Evolutionary conservation across 2,113 vertebrate species (phyloP).

Genomic region (Gadus macrocephalus): DNA sequence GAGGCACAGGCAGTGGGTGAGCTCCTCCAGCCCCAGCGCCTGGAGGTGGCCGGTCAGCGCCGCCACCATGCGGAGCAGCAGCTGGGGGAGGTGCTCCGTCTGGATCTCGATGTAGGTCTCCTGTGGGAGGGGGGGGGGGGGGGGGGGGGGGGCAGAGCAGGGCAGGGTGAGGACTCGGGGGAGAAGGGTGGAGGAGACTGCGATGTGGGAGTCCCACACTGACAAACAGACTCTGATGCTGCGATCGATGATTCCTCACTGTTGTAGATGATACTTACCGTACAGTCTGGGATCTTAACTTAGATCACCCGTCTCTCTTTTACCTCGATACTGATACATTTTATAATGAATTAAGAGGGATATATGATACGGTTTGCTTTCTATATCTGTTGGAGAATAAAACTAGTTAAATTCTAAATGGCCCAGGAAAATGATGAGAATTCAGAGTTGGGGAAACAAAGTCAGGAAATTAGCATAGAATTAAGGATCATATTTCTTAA

Average conservation of each 20-base stretch:
- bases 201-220: too few relatives aligned
- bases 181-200: background rate
- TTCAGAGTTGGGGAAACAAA: conserved; percentile 20
- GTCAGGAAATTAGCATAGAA: conserved; percentile 17
- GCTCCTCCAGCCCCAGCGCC: conserved; percentile 82
- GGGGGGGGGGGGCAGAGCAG: conserved; percentile 2
- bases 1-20: conserved; percentile 91
- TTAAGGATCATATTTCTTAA: conserved; percentile 42
- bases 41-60: conserved; percentile 88
- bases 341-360: too few relatives aligned
- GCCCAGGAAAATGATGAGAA: conserved; percentile 5
- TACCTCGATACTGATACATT: too few relatives aligned
- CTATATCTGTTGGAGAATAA: too few relatives aligned
- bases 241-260: too few relatives aligned
- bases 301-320: too few relatives aligned
- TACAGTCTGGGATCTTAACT: too few relatives aligned
- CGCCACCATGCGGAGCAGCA: conserved; percentile 92
- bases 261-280: too few relatives aligned
- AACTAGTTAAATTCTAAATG: background rate
- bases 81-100: conserved; percentile 94
- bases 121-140: conserved; percentile 53
- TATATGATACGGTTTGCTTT: too few relatives aligned
- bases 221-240: too few relatives aligned
- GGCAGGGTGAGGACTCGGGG: conserved; percentile 2
- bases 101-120: conserved; percentile 99